Evolutionary conservation across 2,888 invertebrate species (phyloP).

Genomic region (Bombylius major): DNA sequence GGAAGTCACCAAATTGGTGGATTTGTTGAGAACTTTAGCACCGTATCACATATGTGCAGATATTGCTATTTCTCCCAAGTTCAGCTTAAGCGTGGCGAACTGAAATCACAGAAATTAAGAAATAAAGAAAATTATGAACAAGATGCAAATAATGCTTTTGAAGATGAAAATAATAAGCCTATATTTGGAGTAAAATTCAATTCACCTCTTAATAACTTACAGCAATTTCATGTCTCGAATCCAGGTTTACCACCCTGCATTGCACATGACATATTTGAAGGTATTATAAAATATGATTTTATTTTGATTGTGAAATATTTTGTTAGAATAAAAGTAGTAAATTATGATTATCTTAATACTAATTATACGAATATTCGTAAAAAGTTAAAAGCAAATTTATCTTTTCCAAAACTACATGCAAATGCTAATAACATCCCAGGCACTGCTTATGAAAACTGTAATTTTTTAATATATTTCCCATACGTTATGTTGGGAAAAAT

Average conservation of each 20-base stretch:
- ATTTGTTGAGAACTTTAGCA: constrained; percentile 12
- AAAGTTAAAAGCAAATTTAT: constrained; percentile 7
- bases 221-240: constrained; percentile 3
- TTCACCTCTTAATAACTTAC: constrained; percentile 4
- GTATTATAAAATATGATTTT: background rate
- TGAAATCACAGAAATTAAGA: too few species aligned
- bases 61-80: background rate
- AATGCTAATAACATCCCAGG: constrained; percentile 8
- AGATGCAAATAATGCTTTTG: background rate
- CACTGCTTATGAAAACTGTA: constrained; percentile 9
- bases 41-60: background rate
- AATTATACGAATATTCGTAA: constrained; percentile 4
- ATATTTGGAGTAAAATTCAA: background rate
- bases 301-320: background rate
- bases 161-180: background rate
- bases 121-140: background rate
- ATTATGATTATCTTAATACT: constrained; percentile 6
- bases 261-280: constrained; percentile 3
- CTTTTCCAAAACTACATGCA: constrained; percentile 4
- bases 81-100: background rate
- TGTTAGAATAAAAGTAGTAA: constrained; percentile 3
- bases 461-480: constrained; percentile 9
- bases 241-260: constrained; percentile 6
- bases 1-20: constrained; percentile 14
- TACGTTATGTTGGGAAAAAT: constrained; percentile 2